Evolutionary conservation across 2,113 vertebrate genomes (phyloP).

Genomic region (Callospermophilus lateralis): DNA sequence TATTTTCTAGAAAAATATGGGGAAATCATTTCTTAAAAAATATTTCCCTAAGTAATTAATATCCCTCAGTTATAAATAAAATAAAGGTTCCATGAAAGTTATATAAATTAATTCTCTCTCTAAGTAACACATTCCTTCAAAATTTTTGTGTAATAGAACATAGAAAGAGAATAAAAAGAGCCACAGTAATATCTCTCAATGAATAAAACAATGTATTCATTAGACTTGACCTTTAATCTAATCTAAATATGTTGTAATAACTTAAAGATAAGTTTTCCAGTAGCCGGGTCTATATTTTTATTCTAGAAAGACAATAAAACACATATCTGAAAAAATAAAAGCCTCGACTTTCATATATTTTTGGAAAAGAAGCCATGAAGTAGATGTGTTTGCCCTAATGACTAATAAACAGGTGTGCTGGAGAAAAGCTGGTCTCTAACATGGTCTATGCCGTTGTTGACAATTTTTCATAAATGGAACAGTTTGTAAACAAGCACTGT

Average conservation of each 20-base stretch:
- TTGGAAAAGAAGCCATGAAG: neutral
- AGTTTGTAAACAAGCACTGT: neutral
- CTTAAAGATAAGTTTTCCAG: neutral
- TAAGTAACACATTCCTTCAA: neutral
- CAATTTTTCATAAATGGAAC: neutral
- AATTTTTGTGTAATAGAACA: neutral
- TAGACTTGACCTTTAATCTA: neutral
- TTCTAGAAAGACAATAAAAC: neutral
- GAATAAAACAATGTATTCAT: neutral
- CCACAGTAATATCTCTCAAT: neutral
- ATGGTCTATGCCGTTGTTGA: neutral
- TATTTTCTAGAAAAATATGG: neutral
- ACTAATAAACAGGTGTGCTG: fast-evolving
- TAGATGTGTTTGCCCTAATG: neutral
- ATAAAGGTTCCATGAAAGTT: neutral
- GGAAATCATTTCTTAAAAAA: neutral
- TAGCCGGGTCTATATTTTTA: neutral
- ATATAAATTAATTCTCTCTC: neutral
- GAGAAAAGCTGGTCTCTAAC: neutral
- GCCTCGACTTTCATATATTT: neutral
- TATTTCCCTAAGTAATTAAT: neutral
- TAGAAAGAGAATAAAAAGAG: neutral
- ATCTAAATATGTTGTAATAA: neutral
- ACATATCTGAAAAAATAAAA: neutral
- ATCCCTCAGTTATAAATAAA: neutral